Percentiles rank a stretch among this genome's conserved stretches.
phyloP scores from a whole-genome alignment of 2,113 vertebrate species.

The Apodemus speciosus region DNA sequence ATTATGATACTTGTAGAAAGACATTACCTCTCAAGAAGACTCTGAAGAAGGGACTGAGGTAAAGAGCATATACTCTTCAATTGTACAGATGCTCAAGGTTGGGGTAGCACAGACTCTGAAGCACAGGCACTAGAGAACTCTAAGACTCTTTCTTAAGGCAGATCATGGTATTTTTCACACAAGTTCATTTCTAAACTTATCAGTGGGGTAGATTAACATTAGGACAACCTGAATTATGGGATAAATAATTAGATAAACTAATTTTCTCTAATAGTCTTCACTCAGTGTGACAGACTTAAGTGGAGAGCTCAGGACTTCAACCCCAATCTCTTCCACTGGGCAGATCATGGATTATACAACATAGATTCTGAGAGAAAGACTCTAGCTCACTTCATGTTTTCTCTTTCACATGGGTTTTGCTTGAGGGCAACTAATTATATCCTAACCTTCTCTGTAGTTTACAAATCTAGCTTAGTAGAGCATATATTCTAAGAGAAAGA shows the following conservation, averaged over 20 bases:
- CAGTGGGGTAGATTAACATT: not conserved
- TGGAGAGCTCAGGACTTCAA: not conserved
- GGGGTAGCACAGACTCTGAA: not conserved
- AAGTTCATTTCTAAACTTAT: not conserved
- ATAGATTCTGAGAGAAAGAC: not conserved
- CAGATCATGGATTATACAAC: not conserved
- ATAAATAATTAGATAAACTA: not conserved
- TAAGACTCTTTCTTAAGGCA: not conserved
- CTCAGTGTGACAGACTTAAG: not conserved
- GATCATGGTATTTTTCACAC: not conserved
- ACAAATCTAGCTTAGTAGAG: not conserved
- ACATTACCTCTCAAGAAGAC: not conserved
- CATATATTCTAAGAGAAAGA: not conserved
- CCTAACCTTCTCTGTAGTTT: not conserved
- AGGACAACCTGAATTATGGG: not conserved
- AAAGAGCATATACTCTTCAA: not conserved
- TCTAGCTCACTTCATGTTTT: not conserved
- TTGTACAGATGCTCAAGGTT: not conserved
- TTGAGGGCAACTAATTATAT: not conserved
- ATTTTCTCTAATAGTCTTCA: not conserved
- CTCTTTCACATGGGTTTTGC: not conserved
- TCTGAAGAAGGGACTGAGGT: not conserved
- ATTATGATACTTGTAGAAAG: not conserved
- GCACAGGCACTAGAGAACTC: too few species aligned
- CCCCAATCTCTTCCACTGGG: not conserved